A percentile compares a stretch with the other conserved stretches of the same genome.
phyloP scores from a whole-genome alignment of 2,888 invertebrate genomes.

The Eupithecia abbreviata region DNA sequence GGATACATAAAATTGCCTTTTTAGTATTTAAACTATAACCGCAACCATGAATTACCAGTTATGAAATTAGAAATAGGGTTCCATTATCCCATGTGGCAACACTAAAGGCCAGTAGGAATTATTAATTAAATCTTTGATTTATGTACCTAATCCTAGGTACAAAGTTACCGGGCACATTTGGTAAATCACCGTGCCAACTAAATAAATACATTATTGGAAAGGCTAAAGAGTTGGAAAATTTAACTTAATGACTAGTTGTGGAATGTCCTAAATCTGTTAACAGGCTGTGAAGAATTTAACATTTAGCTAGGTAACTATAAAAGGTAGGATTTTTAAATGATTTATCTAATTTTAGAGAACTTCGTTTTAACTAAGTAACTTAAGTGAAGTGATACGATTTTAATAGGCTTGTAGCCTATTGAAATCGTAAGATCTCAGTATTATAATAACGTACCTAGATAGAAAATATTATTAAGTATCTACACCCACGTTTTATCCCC shows the following conservation, averaged over 20 bases:
- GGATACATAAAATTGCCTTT: not conserved
- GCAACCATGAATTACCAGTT: not conserved
- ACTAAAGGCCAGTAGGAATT: not conserved
- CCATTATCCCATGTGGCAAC: not conserved
- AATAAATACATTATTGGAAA: constrained; percentile 29
- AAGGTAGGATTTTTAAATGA: not conserved
- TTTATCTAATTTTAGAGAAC: constrained; percentile 1
- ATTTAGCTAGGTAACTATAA: constrained; percentile 11
- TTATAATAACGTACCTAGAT: constrained; percentile 23
- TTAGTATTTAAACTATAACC: not conserved
- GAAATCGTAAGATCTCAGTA: constrained; percentile 1
- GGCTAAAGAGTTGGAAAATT: constrained; percentile 29
- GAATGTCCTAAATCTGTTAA: constrained; percentile 34
- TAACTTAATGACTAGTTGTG: constrained; percentile 39
- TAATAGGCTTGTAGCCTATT: not conserved
- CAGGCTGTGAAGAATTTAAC: constrained; percentile 23
- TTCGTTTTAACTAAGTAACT: constrained; percentile 17
- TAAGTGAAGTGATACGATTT: constrained; percentile 16
- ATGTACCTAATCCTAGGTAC: not conserved
- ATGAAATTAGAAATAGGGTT: not conserved
- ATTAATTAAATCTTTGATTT: constrained; percentile 6
- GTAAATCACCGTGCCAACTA: constrained; percentile 4
- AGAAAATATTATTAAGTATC: constrained; percentile 21
- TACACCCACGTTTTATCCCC: constrained; percentile 20
- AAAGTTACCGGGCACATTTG: not conserved